Conservation (phyloP, 1,140 invertebrate genomes). For the Limonius californicus region DNA sequence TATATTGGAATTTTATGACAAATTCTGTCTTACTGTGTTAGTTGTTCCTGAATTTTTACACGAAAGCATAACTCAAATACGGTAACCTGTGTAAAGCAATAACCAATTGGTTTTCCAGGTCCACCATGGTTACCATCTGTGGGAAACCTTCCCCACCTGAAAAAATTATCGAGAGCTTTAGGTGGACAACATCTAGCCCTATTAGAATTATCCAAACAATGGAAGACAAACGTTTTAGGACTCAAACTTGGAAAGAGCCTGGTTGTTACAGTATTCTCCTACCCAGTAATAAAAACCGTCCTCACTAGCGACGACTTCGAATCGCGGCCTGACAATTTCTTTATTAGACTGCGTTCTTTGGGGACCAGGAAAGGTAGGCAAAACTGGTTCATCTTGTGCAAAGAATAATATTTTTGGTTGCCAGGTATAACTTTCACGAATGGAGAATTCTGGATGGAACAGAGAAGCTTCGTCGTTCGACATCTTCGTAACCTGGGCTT, state of each 20-base stretch:
- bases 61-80: too few species aligned
- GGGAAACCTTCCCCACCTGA: constrained; percentile 59
- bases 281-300: constrained; percentile 56
- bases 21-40: too few species aligned
- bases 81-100: too few species aligned
- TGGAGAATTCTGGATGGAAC: constrained; percentile 69
- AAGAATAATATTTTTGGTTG: too few species aligned
- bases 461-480: constrained; percentile 68
- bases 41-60: too few species aligned
- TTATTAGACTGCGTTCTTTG: constrained; percentile 64
- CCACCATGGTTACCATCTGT: constrained; percentile 64
- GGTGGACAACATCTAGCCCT: constrained; percentile 63
- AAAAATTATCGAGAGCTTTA: constrained; percentile 50
- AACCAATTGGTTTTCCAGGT: too few species aligned
- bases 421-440: constrained; percentile 73
- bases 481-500: constrained; percentile 64
- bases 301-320: constrained; percentile 63
- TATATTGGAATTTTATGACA: too few species aligned
- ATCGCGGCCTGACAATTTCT: constrained; percentile 69
- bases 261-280: constrained; percentile 59
- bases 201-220: constrained; percentile 54
- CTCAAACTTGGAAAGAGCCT: constrained; percentile 62
- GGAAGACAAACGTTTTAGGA: constrained; percentile 61
- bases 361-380: constrained; percentile 59
- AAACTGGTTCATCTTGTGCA: constrained; percentile 7